Percentiles rank a stretch among this genome's conserved stretches.
Evolutionary conservation across 2,113 vertebrate species (phyloP).

Genomic region (Lophius piscatorius): DNA sequence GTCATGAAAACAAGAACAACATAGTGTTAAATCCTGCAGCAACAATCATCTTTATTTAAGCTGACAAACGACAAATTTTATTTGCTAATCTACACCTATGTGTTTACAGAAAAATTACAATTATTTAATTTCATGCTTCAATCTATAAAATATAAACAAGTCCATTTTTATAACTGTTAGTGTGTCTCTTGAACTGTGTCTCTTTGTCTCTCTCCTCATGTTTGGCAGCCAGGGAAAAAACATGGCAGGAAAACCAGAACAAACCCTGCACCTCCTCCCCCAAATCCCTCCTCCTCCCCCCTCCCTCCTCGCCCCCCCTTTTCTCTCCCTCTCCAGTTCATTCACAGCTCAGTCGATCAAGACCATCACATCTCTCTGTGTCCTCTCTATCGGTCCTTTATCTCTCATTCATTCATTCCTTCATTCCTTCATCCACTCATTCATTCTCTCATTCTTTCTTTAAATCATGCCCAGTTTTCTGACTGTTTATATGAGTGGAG

Average conservation of each 20-base stretch:
- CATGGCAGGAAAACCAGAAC: constrained; percentile 55
- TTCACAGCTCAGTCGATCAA: constrained; percentile 43
- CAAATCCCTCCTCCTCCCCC: not conserved
- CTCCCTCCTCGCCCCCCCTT: not conserved
- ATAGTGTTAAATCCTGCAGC: no score
- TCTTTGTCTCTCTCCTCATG: not conserved
- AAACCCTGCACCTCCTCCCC: not conserved
- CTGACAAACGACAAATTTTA: no score
- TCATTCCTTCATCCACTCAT: constrained; percentile 17
- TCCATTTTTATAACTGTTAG: no score
- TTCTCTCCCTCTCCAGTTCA: constrained; percentile 22
- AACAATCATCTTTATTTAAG: no score
- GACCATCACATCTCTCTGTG: constrained; percentile 34
- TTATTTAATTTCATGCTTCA: no score
- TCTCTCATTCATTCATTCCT: constrained; percentile 10
- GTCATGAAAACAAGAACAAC: no score
- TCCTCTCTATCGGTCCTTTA: constrained; percentile 29
- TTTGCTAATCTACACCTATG: no score
- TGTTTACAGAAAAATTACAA: no score
- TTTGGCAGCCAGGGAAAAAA: constrained; percentile 33
- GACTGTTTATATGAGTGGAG: constrained; percentile 30
- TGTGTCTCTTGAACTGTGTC: constrained; percentile 18
- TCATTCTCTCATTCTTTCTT: not conserved
- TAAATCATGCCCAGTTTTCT: constrained; percentile 44
- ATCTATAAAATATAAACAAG: no score